Evolutionary conservation across 2,797 vertebrate genomes (phyloP).

Genomic region (Octomys mimax): DNA sequence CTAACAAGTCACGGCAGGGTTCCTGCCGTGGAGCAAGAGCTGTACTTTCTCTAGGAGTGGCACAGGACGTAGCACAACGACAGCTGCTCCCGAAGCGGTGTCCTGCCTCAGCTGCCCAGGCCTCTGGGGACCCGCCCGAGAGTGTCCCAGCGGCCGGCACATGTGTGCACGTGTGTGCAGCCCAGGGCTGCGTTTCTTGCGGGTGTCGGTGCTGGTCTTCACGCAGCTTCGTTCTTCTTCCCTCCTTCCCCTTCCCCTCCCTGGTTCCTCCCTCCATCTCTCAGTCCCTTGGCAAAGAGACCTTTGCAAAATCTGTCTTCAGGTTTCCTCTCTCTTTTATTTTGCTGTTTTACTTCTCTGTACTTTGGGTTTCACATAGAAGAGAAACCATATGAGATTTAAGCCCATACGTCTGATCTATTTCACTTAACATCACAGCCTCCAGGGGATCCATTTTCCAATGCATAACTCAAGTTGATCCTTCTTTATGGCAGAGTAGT

Average conservation of each 20-base stretch:
- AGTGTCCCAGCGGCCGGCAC: neutral
- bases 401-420: neutral
- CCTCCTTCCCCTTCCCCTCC: too few relatives aligned
- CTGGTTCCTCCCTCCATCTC: neutral
- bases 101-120: neutral
- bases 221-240: neutral
- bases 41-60: fast-evolving
- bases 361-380: neutral
- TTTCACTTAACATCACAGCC: neutral
- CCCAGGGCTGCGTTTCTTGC: neutral
- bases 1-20: neutral
- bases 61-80: fast-evolving
- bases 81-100: fast-evolving
- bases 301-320: neutral
- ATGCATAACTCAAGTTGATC: neutral
- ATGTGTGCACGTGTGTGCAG: fast-evolving
- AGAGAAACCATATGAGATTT: neutral
- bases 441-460: neutral
- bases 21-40: neutral
- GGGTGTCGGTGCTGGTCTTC: neutral
- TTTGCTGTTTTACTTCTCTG: neutral
- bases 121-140: neutral
- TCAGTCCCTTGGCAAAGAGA: neutral
- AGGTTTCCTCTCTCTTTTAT: neutral
- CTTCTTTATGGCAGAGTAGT: neutral